Base-by-base conservation (phyloP, 2,113 vertebrate species). In the Aleadryas rufinucha region DNA sequence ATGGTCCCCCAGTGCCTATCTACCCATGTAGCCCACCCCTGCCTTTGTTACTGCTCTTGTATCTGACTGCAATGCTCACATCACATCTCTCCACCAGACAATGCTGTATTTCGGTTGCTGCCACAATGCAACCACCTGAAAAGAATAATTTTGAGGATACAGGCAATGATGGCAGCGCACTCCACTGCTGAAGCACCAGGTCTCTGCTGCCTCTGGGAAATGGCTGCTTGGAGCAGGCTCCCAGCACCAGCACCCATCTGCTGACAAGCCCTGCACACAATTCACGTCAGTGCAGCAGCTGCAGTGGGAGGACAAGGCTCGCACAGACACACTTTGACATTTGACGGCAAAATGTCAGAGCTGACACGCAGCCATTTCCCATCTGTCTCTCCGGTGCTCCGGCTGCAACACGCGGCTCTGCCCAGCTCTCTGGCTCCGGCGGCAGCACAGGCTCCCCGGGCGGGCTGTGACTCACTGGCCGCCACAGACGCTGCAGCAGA, bases 301-400 rank as follows among this genome's bases (percentile, higher is more conserved):
- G 84, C 81, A 87, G 93, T 64, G 81, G 93, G 84, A 96, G 69
- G 84, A 71, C n/a, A 16, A 45, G 65, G 44, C 59, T 82, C 45
- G 28, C 72, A 71, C 28, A 82, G 83, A 79, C 75, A 86, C 92
- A 92, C 50, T 65, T 26, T 83, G 90, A 80, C 88, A 95, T 91
- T 91, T 82, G 84, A 90, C 69, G 16, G 81, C 56, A 68, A 92
- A 94, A 94, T 60, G 57, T 75, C 91, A 89, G n/a, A 50, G 56
- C 44, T 71, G 69, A 79, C 81, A 82, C 1, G 4, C 52, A 63
- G 76, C 79, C 76, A 17, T 26, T 39, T 78, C 68, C 83, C 94
- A 93, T 85, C 81, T 84, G 70, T 57, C 53, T 37, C 89, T 28
- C 49, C 1, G 1, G 27, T 72, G 45, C 50, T 27, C 72, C 18